phyloP scores from a whole-genome alignment of 1,140 invertebrate genomes.

The Ceratoteleas bidentatus region DNA sequence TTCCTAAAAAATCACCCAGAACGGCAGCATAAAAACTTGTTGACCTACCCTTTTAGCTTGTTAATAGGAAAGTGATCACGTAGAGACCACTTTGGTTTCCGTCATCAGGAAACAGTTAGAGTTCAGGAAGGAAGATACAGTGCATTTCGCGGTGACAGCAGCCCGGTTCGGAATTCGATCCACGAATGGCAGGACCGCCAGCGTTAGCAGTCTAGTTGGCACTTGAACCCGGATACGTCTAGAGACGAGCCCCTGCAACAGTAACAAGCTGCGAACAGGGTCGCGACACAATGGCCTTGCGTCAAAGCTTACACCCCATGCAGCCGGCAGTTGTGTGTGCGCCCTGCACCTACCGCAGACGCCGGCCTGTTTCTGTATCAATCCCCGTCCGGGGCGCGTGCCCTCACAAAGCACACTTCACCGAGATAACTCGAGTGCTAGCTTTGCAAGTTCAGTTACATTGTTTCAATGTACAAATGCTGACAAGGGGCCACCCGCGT shows the following conservation, averaged over 20 bases:
- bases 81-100: too few species aligned
- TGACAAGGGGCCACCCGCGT: slow-evolving; percentile 63
- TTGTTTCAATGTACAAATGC: slow-evolving; percentile 75
- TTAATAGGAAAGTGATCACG: too few species aligned
- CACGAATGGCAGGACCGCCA: slow-evolving; percentile 23
- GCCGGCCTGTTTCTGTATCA: slow-evolving; percentile 60
- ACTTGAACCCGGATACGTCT: slow-evolving; percentile 66
- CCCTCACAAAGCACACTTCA: slow-evolving; percentile 76
- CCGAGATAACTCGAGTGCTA: slow-evolving; percentile 74
- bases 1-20: too few species aligned
- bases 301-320: slow-evolving; percentile 62
- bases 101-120: too few species aligned
- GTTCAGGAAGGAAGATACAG: too few species aligned
- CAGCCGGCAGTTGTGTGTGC: slow-evolving; percentile 39
- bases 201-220: slow-evolving; percentile 29
- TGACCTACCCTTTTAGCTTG: too few species aligned
- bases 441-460: slow-evolving; percentile 73
- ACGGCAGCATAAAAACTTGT: too few species aligned
- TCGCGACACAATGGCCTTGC: slow-evolving; percentile 56
- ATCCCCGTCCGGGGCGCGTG: slow-evolving; percentile 73
- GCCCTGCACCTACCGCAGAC: slow-evolving; percentile 73
- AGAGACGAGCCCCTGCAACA: slow-evolving; percentile 62
- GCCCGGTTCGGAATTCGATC: slow-evolving; percentile 1
- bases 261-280: slow-evolving; percentile 67
- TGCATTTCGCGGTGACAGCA: too few species aligned